Conservation (phyloP, 1,140 invertebrate genomes). For the Lepidurus packardi region DNA sequence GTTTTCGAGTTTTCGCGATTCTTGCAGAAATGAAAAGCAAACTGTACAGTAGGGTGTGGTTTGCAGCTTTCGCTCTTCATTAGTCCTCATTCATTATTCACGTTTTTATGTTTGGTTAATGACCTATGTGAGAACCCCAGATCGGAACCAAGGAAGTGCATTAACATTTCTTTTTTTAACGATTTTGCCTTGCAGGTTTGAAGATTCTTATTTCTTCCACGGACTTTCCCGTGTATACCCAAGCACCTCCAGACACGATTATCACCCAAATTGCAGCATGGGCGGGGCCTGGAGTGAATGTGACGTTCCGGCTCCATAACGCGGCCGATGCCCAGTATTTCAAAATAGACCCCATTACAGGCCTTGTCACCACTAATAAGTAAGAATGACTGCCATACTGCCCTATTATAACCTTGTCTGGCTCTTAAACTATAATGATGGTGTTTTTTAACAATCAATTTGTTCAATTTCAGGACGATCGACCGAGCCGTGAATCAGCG, state of each 20-base stretch:
- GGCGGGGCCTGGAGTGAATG: neutral
- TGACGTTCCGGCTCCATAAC: constrained; percentile 23
- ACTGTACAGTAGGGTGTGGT: neutral
- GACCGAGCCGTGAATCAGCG: constrained; percentile 13
- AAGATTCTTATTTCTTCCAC: neutral
- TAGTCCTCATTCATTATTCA: neutral
- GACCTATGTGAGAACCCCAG: neutral
- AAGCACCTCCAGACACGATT: constrained; percentile 1
- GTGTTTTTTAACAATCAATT: neutral
- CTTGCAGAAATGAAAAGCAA: neutral
- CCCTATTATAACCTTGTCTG: neutral
- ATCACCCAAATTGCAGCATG: neutral
- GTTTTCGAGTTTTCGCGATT: neutral
- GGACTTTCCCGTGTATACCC: neutral
- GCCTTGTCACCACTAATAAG: constrained; percentile 25
- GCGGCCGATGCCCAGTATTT: constrained; percentile 24
- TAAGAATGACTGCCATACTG: neutral
- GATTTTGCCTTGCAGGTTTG: neutral
- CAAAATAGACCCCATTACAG: constrained; percentile 4
- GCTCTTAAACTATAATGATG: neutral
- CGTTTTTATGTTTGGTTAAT: neutral
- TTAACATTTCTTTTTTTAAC: constrained; percentile 1
- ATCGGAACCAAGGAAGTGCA: neutral
- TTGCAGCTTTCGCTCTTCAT: neutral
- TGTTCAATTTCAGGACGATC: neutral